Base-by-base conservation (phyloP, 2,797 vertebrate species). In the Macropodus opercularis region DNA sequence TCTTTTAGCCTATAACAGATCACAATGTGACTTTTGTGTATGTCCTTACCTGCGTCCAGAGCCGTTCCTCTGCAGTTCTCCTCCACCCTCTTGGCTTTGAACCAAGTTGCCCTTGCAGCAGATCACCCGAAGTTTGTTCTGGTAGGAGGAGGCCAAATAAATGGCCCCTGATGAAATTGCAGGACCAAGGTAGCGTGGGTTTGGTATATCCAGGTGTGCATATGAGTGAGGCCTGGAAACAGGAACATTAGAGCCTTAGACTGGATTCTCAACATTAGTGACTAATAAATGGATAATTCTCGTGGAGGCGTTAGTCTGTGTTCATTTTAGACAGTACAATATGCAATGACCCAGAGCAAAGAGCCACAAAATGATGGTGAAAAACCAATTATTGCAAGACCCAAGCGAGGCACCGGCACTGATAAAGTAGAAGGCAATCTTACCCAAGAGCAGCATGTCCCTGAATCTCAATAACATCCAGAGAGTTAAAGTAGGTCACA, bases 401-500 rank as follows among this genome's bases (percentile, higher is more conserved):
- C n/a, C 19, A 51, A 47, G 10, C 53, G 38, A 39, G 17, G 27
- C 31, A 50, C 14, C 22, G 27, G 12, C 24, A 22, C 21, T 23
- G 24, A 46, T 32, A 10, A 35, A 39, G 4, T 17, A 41, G 18
- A 59, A 47, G 21, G 26, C 5, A 63, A 23, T 71, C 92, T 93
- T 88, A 99, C 97, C 97, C 95, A 12, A 98, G 86, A 53, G 96
- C 92, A 77, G 95, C 91, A 23, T 97, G 95, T 58, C 95, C 95
- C 89, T 97, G 96, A 85, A 99, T 95, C 89, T 99, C 97, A 8
- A 99, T 96, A 43, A 99, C 97, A 75, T 99, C 97, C 59, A 99
- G 92, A 72, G 97, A 99, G 90, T 97, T 99, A 91, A 98, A 98
- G 90, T 99, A 97, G 62, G 96, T 99, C 91, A 98, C 96, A 79